phyloP scores from a whole-genome alignment of 2,797 vertebrate genomes.

The Xerus rutilus region DNA sequence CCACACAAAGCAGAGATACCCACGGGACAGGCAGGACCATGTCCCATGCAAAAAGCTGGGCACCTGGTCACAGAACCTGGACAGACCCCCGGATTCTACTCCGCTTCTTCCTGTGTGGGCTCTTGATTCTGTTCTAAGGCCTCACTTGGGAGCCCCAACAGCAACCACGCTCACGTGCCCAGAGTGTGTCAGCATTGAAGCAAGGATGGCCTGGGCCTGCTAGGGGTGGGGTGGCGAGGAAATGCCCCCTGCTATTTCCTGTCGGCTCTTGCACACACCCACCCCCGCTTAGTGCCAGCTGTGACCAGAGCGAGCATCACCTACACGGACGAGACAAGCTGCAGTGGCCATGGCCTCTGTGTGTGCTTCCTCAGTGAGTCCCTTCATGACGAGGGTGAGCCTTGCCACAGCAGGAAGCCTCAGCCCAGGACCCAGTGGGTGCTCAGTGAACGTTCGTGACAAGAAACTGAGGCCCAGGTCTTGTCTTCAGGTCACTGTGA shows the following conservation, averaged over 20 bases:
- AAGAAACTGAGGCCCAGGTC: background rate
- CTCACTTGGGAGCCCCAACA: background rate
- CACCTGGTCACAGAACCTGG: background rate
- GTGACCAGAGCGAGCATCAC: background rate
- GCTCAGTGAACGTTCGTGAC: background rate
- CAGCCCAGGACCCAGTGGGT: too few species aligned
- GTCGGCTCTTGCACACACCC: background rate
- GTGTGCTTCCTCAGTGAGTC: background rate
- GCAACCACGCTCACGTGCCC: too few species aligned
- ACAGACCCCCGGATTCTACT: background rate
- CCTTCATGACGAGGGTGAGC: background rate
- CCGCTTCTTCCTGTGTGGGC: background rate
- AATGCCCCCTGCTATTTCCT: background rate
- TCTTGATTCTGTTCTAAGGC: background rate
- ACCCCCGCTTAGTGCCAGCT: background rate
- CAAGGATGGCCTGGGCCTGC: background rate
- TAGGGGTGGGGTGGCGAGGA: background rate
- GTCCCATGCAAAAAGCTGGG: background rate
- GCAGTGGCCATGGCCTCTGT: background rate
- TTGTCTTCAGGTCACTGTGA: background rate
- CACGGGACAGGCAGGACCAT: background rate
- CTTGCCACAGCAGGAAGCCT: background rate
- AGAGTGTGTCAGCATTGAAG: background rate
- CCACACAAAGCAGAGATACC: background rate
- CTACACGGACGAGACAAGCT: rapidly evolving